These are phyloP conservation scores for Mormyrus proboscirostris DNA, from an alignment of 2,797 vertebrate genomes.

Conservation along the genomic window DNA sequence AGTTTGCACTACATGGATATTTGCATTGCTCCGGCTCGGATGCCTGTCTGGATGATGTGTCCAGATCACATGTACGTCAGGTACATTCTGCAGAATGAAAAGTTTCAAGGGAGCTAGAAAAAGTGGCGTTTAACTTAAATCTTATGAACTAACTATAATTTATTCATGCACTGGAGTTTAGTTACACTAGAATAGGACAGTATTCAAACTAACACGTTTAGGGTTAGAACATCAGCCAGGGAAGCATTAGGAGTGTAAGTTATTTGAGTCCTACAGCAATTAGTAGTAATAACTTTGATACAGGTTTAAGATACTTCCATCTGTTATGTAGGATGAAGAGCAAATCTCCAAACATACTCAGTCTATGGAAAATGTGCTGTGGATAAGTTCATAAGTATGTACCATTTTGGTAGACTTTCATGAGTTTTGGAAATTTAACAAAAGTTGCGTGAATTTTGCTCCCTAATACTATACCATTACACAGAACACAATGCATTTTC, in stretches of 20 bases:
- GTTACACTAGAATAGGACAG: background rate
- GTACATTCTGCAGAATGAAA: background rate
- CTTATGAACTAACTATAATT: background rate
- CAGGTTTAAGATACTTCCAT: background rate
- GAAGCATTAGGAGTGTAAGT: background rate
- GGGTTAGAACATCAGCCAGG: background rate
- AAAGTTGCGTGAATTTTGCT: background rate
- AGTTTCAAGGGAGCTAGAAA: background rate
- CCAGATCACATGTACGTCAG: background rate
- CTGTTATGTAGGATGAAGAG: background rate
- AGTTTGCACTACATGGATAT: background rate
- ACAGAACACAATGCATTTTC: background rate
- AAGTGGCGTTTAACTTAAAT: background rate
- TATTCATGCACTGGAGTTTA: background rate
- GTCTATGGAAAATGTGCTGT: background rate
- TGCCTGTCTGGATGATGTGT: background rate
- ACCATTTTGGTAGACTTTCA: background rate
- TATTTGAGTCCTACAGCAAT: background rate
- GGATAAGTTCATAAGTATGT: background rate
- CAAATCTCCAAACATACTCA: background rate
- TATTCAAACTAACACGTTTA: background rate
- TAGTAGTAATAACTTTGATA: background rate
- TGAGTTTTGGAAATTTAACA: background rate
- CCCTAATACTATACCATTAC: background rate
- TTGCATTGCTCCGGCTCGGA: background rate